Evolutionary conservation across 2,888 invertebrate species (phyloP).

Genomic region (Nephrotoma appendiculata): DNA sequence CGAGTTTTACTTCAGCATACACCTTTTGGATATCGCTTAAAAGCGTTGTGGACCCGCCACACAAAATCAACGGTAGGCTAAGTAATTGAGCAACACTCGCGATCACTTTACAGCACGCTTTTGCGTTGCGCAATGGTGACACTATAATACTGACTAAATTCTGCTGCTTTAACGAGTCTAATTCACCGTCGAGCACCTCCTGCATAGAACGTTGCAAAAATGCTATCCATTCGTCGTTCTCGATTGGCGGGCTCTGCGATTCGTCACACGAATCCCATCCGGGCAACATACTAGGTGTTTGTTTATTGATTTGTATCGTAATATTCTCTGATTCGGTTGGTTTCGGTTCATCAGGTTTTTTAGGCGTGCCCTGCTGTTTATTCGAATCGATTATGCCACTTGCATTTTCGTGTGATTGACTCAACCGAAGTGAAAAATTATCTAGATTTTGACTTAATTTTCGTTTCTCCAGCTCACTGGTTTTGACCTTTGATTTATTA

Average conservation of each 20-base stretch:
- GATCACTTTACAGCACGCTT: conserved; percentile 44
- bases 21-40: conserved; percentile 41
- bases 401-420: conserved; percentile 15
- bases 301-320: background rate
- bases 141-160: conserved; percentile 50
- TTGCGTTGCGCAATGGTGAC: conserved; percentile 47
- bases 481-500: conserved; percentile 10
- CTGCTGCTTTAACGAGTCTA: conserved; percentile 55
- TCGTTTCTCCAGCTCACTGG: conserved; percentile 28
- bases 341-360: background rate
- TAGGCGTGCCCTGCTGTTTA: background rate
- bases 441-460: conserved; percentile 34
- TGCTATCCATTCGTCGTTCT: conserved; percentile 76
- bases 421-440: conserved; percentile 31
- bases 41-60: conserved; percentile 29
- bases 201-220: conserved; percentile 68
- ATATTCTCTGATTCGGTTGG: background rate
- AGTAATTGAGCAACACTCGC: conserved; percentile 47
- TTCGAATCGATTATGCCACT: background rate
- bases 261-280: conserved; percentile 35
- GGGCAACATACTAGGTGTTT: conserved; percentile 14
- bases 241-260: conserved; percentile 49
- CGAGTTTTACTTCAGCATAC: conserved; percentile 65
- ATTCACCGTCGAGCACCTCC: conserved; percentile 67
- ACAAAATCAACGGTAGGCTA: conserved; percentile 45